Conservation (phyloP, 2,888 invertebrate genomes). For the Dynastes tityus region DNA sequence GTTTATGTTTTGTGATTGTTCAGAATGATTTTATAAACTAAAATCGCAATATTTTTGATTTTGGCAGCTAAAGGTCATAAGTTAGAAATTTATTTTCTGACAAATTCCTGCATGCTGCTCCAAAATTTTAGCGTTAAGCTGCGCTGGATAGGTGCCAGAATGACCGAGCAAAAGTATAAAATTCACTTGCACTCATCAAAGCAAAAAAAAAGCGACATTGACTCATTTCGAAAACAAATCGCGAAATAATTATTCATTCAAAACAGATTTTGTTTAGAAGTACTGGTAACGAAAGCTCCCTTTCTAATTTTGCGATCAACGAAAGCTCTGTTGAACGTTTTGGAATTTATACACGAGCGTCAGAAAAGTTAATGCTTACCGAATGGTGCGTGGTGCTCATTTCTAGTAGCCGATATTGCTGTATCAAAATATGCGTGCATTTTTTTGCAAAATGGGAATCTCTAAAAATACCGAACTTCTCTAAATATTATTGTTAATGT, state of each 20-base stretch:
- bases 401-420: neutral
- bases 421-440: neutral
- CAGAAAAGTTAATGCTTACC: neutral
- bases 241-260: neutral
- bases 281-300: neutral
- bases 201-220: neutral
- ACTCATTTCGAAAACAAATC: conserved; percentile 9
- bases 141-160: neutral
- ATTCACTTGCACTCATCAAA: neutral
- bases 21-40: too few relatives aligned
- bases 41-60: too few relatives aligned
- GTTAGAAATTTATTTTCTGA: too few relatives aligned
- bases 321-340: neutral
- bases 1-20: too few relatives aligned
- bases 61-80: too few relatives aligned
- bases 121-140: too few relatives aligned
- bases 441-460: neutral
- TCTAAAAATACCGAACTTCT: neutral
- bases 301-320: conserved; percentile 11
- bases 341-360: neutral
- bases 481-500: conserved; percentile 11
- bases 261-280: conserved; percentile 14
- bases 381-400: neutral
- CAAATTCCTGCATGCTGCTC: too few relatives aligned
- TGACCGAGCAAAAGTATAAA: neutral